Base-by-base conservation (phyloP, 2,888 invertebrate species). In the Oithona nana region DNA sequence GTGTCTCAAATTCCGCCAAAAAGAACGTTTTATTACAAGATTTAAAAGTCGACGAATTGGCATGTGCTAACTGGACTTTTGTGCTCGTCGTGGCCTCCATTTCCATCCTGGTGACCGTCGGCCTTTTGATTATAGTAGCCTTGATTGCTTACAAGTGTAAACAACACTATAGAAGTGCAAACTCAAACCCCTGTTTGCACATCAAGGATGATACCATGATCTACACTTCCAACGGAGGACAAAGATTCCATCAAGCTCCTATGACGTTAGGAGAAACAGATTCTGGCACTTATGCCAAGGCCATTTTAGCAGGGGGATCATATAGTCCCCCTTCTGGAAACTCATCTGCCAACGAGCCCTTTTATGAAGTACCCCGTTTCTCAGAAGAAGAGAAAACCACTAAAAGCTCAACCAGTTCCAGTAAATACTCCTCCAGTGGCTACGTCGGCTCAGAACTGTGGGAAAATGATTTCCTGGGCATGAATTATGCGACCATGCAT, bases 201-300 rank as follows among this genome's bases (percentile, higher is more conserved):
- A 59, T 59, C 48, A 59, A 59, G 50, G 59, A 59, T 49, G 59
- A 59, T 39, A 59, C 59, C 22, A 59, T 59, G 59, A 50, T 59
- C 28, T 59, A 59, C 24, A 59, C 24, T 16, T 22, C 24, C 24
- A 22, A 48, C n/a, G 20, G 48, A 16, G 31, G 48, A 48, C n/a
- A 13, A 3, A 26, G 26, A 22, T 20, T 22, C 28, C 28, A 20
- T 24, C 28, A 20, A 20, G 20, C 29, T 31, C 16, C 20, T 20
- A n/a, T 22, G 4, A 11, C 28, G 1, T 26, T n/a, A 11, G 28
- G 11, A 57, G 57, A 57, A 8, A 28, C 24, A 13, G 57, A 57
- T 3, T 28, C 57, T 28, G 24, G 8, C 6, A 54, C 54, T 13
- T 54, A 54, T 26, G 39, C 39, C 39, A 54, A 54, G 26, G 54